A percentile compares a stretch with the other conserved stretches of the same genome.
phyloP scores from a whole-genome alignment of 2,888 invertebrate species.

The Xiphydria camelus region DNA sequence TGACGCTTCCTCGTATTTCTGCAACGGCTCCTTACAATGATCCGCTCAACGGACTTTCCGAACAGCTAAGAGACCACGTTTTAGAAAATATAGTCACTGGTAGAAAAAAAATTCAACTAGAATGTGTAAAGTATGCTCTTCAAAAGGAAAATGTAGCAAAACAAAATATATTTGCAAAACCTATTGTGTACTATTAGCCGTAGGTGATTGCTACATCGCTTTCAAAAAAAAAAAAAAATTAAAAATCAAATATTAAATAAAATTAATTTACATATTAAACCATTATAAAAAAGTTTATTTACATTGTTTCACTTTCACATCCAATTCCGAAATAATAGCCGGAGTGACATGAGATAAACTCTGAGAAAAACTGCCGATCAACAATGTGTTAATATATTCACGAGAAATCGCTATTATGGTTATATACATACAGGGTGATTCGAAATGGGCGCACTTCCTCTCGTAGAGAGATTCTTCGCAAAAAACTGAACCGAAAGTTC shows the following conservation, averaged over 20 bases:
- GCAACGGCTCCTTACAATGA: constrained; percentile 15
- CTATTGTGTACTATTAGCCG: background rate
- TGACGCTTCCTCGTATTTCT: constrained; percentile 14
- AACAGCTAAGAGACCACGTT: constrained; percentile 14
- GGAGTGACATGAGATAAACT: too few species aligned
- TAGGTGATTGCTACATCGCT: background rate
- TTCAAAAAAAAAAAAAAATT: background rate
- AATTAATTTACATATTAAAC: too few species aligned
- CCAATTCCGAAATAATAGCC: too few species aligned
- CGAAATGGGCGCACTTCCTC: too few species aligned
- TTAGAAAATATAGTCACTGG: constrained; percentile 17
- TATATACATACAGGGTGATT: too few species aligned
- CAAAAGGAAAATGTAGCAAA: constrained; percentile 16
- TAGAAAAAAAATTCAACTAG: constrained; percentile 18
- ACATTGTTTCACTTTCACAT: background rate
- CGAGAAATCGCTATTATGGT: too few species aligned
- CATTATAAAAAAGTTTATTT: background rate
- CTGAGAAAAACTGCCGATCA: too few species aligned
- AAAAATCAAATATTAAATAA: background rate
- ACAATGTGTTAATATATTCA: too few species aligned
- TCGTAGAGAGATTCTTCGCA: too few species aligned
- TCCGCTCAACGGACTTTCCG: constrained; percentile 12
- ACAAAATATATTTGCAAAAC: constrained; percentile 5
- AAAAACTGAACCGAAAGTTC: too few species aligned
- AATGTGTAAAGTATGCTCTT: constrained; percentile 19